Base-by-base conservation (phyloP, 2,888 invertebrate genomes). In the Meteorus cinctellus region DNA sequence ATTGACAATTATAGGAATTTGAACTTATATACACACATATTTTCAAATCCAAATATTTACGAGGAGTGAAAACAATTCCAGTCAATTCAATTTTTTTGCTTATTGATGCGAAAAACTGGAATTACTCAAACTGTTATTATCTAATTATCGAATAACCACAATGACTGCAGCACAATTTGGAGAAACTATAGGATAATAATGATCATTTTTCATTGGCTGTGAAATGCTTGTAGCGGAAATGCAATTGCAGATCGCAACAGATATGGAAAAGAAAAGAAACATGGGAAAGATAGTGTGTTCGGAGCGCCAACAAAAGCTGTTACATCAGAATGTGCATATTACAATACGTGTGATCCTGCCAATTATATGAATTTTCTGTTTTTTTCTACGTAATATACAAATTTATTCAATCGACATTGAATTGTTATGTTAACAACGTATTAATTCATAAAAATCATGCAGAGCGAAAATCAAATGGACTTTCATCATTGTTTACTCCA, bases 121-220 rank as follows among this genome's bases (percentile, higher is more conserved):
- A 55, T 19, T 8, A 19, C 19, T 55, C 19, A 5, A 55, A 31
- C n/a, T 31, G 27, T 63, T 34, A 63, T 34, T 63, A 31, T 63
- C 72, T 41, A 60, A 73, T 60, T 55, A 55, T 19, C 66, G 65
- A 66, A 65, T 72, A 48, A 48, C 24, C 48, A 65, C 62, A 72
- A 41, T 34, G 51, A 73, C 65, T 66, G 65, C 72, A 72, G 65
- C 48, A 63, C 65, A 63, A 62, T 16, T 68, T 48, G 48, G 24
- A 34, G 45, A 65, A 63, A 72, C 45, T 36, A 55, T 27, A 51
- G 48, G 60, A 69, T 68, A n/a, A 62, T 63, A 70, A 70, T 65
- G 59, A 72, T 72, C 48, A 60, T 75, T 75, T 59, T 60, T 72
- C 60, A 60, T 60, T 66, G 75, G 75, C 75, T 75, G 75, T 75